These are phyloP conservation scores for Linyphia triangularis DNA, from an alignment of 2,888 invertebrate species.

Conservation along the genomic window DNA sequence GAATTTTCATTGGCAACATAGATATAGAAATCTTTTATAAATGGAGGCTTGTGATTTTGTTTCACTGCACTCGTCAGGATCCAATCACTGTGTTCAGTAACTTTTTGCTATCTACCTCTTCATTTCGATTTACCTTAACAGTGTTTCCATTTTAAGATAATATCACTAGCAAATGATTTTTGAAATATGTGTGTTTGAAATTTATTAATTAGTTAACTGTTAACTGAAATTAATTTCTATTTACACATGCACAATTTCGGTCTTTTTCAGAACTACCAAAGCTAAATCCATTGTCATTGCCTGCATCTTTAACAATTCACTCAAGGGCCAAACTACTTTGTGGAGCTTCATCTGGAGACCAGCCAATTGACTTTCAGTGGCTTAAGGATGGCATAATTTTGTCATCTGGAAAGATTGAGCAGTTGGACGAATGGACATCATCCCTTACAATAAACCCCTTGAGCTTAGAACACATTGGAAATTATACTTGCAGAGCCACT, in stretches of 20 bases:
- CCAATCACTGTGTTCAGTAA: too few relatives aligned
- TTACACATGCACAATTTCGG: neutral
- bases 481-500: slow-evolving; percentile 71
- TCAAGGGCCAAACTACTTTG: slow-evolving; percentile 64
- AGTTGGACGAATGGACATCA: slow-evolving; percentile 73
- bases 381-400: slow-evolving; percentile 60
- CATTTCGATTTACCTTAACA: too few relatives aligned
- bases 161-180: too few relatives aligned
- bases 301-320: slow-evolving; percentile 39
- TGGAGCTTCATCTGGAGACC: slow-evolving; percentile 67
- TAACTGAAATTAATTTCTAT: too few relatives aligned
- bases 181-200: too few relatives aligned
- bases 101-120: too few relatives aligned
- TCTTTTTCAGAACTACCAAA: slow-evolving; percentile 58
- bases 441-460: slow-evolving; percentile 61
- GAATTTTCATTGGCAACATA: too few relatives aligned
- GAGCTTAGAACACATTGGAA: slow-evolving; percentile 64
- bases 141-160: too few relatives aligned
- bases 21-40: too few relatives aligned
- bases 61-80: too few relatives aligned
- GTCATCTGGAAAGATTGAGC: slow-evolving; percentile 43
- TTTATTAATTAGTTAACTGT: too few relatives aligned
- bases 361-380: slow-evolving; percentile 71
- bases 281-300: slow-evolving; percentile 67
- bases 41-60: too few relatives aligned